A percentile compares a stretch with the other conserved stretches of the same genome.
Evolutionary conservation across 2,888 invertebrate species (phyloP).

Genomic region (Lasioglossum calceatum): DNA sequence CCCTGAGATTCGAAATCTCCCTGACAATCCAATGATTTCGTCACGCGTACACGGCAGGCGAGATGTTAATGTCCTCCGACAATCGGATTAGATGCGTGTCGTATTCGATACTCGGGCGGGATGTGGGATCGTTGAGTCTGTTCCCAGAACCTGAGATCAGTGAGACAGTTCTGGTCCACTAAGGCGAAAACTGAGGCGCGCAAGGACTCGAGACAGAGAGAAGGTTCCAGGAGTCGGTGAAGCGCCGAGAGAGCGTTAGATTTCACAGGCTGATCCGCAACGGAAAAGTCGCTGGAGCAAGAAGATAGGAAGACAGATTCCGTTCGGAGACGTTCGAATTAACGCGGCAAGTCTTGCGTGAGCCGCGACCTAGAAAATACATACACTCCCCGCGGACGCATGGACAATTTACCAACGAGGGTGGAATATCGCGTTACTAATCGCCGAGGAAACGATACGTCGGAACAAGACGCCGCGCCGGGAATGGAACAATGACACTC

Average conservation of each 20-base stretch:
- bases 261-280: conserved; percentile 78
- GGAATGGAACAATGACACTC: conserved; percentile 6
- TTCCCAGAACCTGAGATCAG: conserved; percentile 80
- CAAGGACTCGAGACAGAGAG: conserved; percentile 51
- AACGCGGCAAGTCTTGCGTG: conserved; percentile 66
- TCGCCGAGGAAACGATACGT: conserved; percentile 26
- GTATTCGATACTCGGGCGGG: conserved; percentile 20
- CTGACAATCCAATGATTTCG: background rate
- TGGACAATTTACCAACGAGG: conserved; percentile 19
- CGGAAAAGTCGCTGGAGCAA: conserved; percentile 63
- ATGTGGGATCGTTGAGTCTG: conserved; percentile 20
- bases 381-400: conserved; percentile 7
- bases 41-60: background rate
- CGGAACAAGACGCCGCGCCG: conserved; percentile 14
- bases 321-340: conserved; percentile 59
- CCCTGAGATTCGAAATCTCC: background rate
- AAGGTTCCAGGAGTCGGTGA: conserved; percentile 67
- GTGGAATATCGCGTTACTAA: conserved; percentile 45
- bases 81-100: conserved; percentile 9
- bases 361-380: conserved; percentile 51
- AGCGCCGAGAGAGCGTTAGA: conserved; percentile 74
- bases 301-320: conserved; percentile 72
- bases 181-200: conserved; percentile 57
- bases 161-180: conserved; percentile 80
- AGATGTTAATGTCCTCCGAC: background rate